Evolutionary conservation across 1,140 invertebrate genomes (phyloP).

Genomic region (Cyclina sinensis): DNA sequence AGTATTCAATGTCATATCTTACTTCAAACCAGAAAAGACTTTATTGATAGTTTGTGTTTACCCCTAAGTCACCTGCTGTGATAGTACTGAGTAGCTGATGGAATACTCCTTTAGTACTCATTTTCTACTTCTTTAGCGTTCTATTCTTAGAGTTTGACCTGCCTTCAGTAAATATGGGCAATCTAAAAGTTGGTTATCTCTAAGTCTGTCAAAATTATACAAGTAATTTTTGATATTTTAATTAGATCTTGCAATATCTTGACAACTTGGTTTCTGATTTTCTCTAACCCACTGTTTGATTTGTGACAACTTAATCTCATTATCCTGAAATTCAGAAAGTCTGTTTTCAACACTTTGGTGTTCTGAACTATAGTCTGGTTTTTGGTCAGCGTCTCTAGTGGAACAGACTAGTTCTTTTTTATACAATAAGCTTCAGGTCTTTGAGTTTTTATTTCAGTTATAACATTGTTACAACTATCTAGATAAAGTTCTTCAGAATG

Average conservation of each 20-base stretch:
- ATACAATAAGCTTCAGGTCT: neutral
- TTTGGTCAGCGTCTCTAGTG: neutral
- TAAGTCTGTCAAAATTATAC: neutral
- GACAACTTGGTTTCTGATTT: neutral
- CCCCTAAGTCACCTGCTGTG: conserved; percentile 13
- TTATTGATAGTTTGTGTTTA: neutral
- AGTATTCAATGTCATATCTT: neutral
- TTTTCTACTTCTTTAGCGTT: neutral
- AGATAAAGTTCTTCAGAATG: neutral
- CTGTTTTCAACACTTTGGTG: neutral
- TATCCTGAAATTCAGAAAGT: neutral
- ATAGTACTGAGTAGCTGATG: neutral
- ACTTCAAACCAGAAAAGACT: conserved; percentile 29
- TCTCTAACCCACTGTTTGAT: neutral
- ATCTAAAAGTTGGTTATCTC: neutral
- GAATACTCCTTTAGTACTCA: neutral
- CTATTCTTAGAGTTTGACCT: too few relatives aligned
- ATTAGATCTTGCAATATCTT: neutral
- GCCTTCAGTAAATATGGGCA: neutral
- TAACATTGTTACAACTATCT: neutral
- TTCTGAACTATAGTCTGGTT: neutral
- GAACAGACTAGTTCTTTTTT: neutral
- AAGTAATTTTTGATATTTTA: neutral
- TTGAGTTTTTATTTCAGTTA: neutral
- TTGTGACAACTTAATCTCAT: neutral